Percentiles rank a stretch among this genome's conserved stretches.
Evolutionary conservation across 2,797 vertebrate genomes (phyloP).

Genomic region (Schizopygopsis pylzovi): DNA sequence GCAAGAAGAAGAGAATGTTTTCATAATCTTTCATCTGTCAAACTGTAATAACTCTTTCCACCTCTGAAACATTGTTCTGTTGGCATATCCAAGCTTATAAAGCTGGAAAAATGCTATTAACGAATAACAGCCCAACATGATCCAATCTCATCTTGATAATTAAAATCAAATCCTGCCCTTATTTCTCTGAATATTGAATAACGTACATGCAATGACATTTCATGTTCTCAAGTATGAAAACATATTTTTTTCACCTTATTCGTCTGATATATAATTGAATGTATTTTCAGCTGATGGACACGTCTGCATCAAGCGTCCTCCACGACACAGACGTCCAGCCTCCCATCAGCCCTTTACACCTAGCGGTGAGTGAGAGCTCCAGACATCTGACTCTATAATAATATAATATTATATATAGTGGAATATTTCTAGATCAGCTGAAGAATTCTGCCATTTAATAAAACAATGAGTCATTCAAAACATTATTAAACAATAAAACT

Average conservation of each 20-base stretch:
- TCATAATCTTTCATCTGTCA: background rate
- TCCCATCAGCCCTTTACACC: constrained; percentile 94
- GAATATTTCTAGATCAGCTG: too few species aligned
- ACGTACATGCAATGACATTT: background rate
- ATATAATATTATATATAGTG: background rate
- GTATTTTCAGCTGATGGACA: constrained; percentile 92
- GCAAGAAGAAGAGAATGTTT: background rate
- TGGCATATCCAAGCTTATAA: background rate
- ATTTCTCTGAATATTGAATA: background rate
- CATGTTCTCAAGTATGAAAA: background rate
- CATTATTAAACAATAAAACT: background rate
- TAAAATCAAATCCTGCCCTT: background rate
- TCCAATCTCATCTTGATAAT: background rate
- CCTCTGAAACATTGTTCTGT: background rate
- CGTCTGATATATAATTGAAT: background rate
- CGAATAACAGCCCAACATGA: background rate
- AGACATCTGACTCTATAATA: background rate
- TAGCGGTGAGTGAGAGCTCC: constrained; percentile 89
- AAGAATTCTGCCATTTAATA: too few species aligned
- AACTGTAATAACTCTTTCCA: background rate
- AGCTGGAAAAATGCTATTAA: background rate
- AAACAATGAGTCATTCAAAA: background rate
- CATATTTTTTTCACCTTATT: background rate
- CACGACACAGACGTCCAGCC: constrained; percentile 91
- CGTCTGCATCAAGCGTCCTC: constrained; percentile 93